Base-by-base conservation (phyloP, 2,113 vertebrate species). In the Callochromis pleurospilus region DNA sequence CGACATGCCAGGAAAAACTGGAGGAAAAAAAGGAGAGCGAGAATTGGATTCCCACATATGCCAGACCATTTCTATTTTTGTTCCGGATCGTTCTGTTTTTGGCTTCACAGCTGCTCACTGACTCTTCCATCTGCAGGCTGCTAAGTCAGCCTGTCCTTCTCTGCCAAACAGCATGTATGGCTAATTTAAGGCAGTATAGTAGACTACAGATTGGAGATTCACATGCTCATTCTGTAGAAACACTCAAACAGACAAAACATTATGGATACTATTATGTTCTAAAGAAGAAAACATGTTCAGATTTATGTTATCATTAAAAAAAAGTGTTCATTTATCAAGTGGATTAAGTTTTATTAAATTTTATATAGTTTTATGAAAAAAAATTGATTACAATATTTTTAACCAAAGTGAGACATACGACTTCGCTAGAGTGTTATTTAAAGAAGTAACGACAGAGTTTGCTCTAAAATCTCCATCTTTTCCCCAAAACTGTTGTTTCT, bases 11-110 rank as follows among this genome's bases (percentile, higher is more conserved):
- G 73, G 55, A 79, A 79, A 45, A 92, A 75, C 45, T 80, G 26
- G 38, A 88, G 33, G 9, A 51, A 85, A 40, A 51, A 54, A 47
- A 21, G 81, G 31, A 85, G 53, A 45, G 56, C 14, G 49, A 80
- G 77, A 84, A 83, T 7, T 90, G 86, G 89, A 91, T 89, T 92
- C 86, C 91, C 87, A 81, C 45, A 77, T 91, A 94, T 80, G 91
- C 85, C 90, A 91, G 86, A 87, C 88, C 86, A 85, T 89, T 94
- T 94, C 93, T 93, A 94, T 95, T 94, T 94, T 81, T 77, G 91
- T 62, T 88, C 45, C 3, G 24, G 77, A 75, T 88, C 11, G 15
- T 70, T 89, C 79, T 60, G 77, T 88, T 93, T 82, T 91, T 94
- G 93, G 93, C 93, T 86, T 13, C 40, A 88, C 83, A 45, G 77